These are phyloP conservation scores for Barnardius zonarius DNA, from an alignment of 2,113 vertebrate genomes.

Conservation along the genomic window DNA sequence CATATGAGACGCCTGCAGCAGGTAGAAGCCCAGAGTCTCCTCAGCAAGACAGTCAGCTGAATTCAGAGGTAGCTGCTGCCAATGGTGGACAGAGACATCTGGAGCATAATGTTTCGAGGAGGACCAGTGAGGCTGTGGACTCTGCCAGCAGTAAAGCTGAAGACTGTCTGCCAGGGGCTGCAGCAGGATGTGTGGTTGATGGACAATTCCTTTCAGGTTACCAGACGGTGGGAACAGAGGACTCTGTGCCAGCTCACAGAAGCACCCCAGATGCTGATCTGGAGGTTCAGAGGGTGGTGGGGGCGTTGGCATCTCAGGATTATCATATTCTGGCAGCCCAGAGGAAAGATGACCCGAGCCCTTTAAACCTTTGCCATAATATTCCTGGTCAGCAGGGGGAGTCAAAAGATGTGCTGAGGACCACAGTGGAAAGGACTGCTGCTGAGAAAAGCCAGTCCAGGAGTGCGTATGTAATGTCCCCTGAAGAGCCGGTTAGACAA, in stretches of 20 bases:
- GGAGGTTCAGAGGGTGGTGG: constrained; percentile 95
- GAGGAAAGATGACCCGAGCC: constrained; percentile 84
- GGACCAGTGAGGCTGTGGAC: constrained; percentile 70
- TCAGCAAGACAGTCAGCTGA: constrained; percentile 68
- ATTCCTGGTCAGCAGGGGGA: constrained; percentile 72
- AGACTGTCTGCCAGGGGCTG: constrained; percentile 57
- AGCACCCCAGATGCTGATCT: constrained; percentile 93
- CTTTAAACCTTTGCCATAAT: constrained; percentile 88
- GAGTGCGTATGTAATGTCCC: constrained; percentile 65
- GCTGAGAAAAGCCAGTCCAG: constrained; percentile 59
- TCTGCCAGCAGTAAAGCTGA: constrained; percentile 70
- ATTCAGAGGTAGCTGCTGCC: constrained; percentile 67
- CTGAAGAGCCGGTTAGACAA: constrained; percentile 74
- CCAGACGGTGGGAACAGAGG: constrained; percentile 78
- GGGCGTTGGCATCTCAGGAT: constrained; percentile 81
- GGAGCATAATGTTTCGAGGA: constrained; percentile 63
- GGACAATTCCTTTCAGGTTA: constrained; percentile 77
- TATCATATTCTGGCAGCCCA: constrained; percentile 72
- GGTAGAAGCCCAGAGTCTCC: constrained; percentile 59
- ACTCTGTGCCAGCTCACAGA: constrained; percentile 82
- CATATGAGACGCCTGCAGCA: constrained; percentile 71
- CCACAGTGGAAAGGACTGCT: constrained; percentile 15
- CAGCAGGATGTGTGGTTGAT: constrained; percentile 73
- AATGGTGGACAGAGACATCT: constrained; percentile 87
- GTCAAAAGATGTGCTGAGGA: constrained; percentile 66